phyloP scores from a whole-genome alignment of 2,113 vertebrate species.

The Erythrolamprus reginae region DNA sequence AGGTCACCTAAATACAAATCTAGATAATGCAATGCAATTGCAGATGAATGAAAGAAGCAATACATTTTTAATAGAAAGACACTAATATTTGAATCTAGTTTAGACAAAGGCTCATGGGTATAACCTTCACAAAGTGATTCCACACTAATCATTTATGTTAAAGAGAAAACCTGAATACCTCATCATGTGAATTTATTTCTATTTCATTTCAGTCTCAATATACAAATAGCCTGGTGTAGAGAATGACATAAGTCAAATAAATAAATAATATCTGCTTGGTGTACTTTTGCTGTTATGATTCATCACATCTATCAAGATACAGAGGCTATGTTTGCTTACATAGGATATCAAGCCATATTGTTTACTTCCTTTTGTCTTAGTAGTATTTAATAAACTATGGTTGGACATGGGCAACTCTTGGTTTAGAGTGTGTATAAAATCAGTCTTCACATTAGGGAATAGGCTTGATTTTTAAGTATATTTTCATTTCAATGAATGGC shows the following conservation, averaged over 20 bases:
- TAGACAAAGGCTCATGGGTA: background rate
- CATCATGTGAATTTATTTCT: background rate
- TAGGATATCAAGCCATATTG: background rate
- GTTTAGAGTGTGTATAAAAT: background rate
- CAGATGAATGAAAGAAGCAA: background rate
- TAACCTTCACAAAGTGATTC: background rate
- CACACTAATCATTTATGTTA: background rate
- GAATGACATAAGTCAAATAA: no score
- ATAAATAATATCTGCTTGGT: background rate
- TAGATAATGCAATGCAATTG: background rate
- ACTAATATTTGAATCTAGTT: background rate
- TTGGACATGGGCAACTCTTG: background rate
- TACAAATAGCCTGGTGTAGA: background rate
- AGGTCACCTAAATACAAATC: background rate
- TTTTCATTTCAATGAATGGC: background rate
- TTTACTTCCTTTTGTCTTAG: background rate
- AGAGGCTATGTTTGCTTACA: background rate
- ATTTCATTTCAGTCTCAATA: background rate
- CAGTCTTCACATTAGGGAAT: background rate
- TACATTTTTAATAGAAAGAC: background rate
- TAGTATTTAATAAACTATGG: background rate
- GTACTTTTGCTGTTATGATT: background rate
- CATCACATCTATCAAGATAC: background rate
- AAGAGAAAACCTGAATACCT: background rate
- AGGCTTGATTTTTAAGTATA: background rate